These are phyloP conservation scores for Diaprepes abbreviatus DNA, from an alignment of 2,888 invertebrate species.

Conservation along the genomic window DNA sequence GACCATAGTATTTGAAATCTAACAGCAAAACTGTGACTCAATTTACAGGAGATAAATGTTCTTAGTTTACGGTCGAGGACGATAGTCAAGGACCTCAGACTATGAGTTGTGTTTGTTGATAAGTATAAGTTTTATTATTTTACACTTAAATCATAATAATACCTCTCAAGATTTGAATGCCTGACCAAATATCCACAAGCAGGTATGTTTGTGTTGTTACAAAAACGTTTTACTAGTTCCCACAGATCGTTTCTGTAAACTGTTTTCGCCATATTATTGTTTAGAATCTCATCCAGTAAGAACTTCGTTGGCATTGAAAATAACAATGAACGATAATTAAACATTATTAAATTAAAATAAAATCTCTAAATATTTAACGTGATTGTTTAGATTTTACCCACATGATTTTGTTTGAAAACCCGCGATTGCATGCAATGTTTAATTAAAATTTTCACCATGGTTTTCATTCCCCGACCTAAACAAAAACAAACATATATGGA, in stretches of 20 bases:
- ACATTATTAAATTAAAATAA: background rate
- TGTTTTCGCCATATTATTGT: background rate
- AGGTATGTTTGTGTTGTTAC: constrained; percentile 43
- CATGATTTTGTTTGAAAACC: background rate
- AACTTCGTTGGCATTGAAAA: background rate
- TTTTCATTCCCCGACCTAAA: too few relatives aligned
- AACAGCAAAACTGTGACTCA: too few relatives aligned
- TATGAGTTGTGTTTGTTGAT: too few relatives aligned
- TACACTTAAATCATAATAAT: background rate
- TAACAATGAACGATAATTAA: background rate
- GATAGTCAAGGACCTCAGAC: too few relatives aligned
- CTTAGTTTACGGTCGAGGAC: too few relatives aligned
- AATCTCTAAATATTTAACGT: background rate
- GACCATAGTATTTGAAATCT: too few relatives aligned
- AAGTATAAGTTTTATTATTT: too few relatives aligned
- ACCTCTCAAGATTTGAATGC: constrained; percentile 41
- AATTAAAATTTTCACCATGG: too few relatives aligned
- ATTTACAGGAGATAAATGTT: too few relatives aligned
- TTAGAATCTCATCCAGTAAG: background rate
- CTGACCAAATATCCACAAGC: constrained; percentile 35
- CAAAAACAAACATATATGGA: too few relatives aligned
- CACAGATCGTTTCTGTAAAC: background rate
- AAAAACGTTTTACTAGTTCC: constrained; percentile 27
- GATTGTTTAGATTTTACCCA: constrained; percentile 3
- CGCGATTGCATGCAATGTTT: background rate